Base-by-base conservation (phyloP, 2,888 invertebrate species). In the Perizoma affinitatum region DNA sequence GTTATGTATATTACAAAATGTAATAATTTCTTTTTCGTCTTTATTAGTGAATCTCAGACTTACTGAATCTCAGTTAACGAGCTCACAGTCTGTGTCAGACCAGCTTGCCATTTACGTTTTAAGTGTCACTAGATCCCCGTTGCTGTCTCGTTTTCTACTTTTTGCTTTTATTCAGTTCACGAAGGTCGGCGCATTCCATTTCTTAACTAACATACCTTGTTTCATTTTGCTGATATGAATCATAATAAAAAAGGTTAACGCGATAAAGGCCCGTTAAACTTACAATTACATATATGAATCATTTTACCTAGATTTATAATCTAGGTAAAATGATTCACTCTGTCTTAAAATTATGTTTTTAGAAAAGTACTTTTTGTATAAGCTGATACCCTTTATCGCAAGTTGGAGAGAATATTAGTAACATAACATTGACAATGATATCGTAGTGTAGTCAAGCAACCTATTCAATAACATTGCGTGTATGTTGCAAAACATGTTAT, bases 71-170 rank as follows among this genome's bases (percentile, higher is more conserved):
- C 6, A 43, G 44, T 59, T 53, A 35, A 52, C 53, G 45, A 53
- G 45, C 51, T 47, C 48, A 49, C 8, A 52, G 59, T 52, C 58
- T 54, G 48, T 58, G 63, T 52, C 63, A 63, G 62, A 10, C 50
- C 33, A 50, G 45, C 48, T 65, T 55, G 46, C 66, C 68, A 54
- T 66, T 56, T 66, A 62, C 53, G 64, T 54, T 61, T 51, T 38
- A 47, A 59, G 60, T 68, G 66, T 58, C 55, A 56, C 63, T 52
- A 43, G 46, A 49, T 45, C 58, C 46, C 61, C 60, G 56, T 54
- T 47, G 47, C 56, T 63, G 60, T 63, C 68, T 44, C 55, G 34
- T 54, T 58, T 60, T 58, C 52, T 42, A 53, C 44, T 62, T 55
- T 44, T 54, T 38, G n/a, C 55, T 51, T 47, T 9, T 38, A 48